These are phyloP conservation scores for Argyrosomus japonicus DNA, from an alignment of 2,113 vertebrate genomes.

Conservation along the genomic window DNA sequence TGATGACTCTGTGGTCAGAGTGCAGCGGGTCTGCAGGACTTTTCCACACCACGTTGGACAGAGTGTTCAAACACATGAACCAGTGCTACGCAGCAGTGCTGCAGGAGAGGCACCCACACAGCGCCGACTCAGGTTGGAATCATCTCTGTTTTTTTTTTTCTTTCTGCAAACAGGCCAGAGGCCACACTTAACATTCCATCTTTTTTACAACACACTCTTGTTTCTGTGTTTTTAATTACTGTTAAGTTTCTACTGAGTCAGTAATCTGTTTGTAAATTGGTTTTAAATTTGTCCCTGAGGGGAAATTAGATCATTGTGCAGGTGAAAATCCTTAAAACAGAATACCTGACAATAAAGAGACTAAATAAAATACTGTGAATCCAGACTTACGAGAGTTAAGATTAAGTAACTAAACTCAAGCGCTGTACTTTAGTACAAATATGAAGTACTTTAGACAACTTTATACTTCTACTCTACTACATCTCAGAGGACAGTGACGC, in stretches of 20 bases:
- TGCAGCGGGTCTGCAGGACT: constrained; percentile 88
- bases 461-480: no score
- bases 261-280: constrained; percentile 12
- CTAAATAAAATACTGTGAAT: not conserved
- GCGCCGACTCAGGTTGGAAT: constrained; percentile 88
- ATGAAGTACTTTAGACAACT: not conserved
- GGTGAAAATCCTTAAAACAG: not conserved
- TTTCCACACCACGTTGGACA: constrained; percentile 92
- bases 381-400: not conserved
- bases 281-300: not conserved
- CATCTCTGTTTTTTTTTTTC: not conserved
- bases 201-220: not conserved
- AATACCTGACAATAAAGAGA: not conserved
- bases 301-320: not conserved
- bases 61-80: constrained; percentile 89
- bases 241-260: constrained; percentile 11
- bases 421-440: not conserved
- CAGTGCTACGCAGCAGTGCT: constrained; percentile 84
- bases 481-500: no score
- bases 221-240: not conserved
- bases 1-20: constrained; percentile 94
- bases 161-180: constrained; percentile 18
- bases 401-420: not conserved
- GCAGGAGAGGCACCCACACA: constrained; percentile 87
- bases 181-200: not conserved